Base-by-base conservation (phyloP, 2,797 vertebrate species). In the Alcedo atthis region DNA sequence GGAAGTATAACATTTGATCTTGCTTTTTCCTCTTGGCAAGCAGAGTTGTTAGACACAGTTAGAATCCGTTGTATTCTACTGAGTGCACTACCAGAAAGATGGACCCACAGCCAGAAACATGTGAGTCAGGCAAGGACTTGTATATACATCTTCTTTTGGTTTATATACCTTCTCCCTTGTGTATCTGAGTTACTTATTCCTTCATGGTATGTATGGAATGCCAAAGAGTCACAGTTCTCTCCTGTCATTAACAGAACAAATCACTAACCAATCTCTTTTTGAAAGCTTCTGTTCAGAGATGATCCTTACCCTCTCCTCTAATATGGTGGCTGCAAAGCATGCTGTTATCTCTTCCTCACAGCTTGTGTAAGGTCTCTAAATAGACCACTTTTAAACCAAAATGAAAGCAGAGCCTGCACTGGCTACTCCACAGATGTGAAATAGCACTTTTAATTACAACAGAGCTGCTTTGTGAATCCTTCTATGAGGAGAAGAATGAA, bases 1-100 rank as follows among this genome's bases (percentile, higher is more conserved):
- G 48, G 73, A 89, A 89, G 70, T 81, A 59, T 49, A 87, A 85
- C 35, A 37, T 6, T 57, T 1, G 12, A 90, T 67, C 75, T 76
- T 79, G 30, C n/a, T 91, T 21, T 49, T 77, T 95, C 54, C 68
- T 88, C 55, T 85, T 89, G 88, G 88, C 80, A 81, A 76, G 70
- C 42, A 35, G 30, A 81, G 48, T 19, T 62, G 35, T 21, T 79
- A 12, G 26, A n/a, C 28, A 83, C 54, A 32, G 62, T 75, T 20
- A 77, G 68, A 92, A 85, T 63, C n/a, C 43, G n/a, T 80, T 51
- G n/a, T 73, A 76, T 40, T 73, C 32, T 57, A 8, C 57, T 63
- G 26, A 93, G 45, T 5, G 2, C 9, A 13, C 35, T 57, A 69
- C 40, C 1, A 5, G 69, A 55, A 92, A 87, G 63, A 69, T 0